Evolutionary conservation across 2,888 invertebrate species (phyloP).

Genomic region (Dysmachus trigonus): DNA sequence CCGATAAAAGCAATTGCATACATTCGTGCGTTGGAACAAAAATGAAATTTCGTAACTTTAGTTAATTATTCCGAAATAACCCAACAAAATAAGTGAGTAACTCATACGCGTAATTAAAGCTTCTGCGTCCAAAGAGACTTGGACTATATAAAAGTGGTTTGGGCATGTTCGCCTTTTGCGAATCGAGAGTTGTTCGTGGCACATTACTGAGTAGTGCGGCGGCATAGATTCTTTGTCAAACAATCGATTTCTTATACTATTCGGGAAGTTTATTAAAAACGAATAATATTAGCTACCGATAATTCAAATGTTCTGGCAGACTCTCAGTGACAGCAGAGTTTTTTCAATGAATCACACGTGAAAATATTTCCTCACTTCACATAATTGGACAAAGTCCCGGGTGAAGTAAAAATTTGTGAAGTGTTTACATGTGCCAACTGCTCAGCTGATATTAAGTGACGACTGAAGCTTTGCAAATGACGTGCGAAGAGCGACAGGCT

Average conservation of each 20-base stretch:
- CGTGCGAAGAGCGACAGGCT: not conserved
- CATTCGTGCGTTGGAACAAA: not conserved
- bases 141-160: not conserved
- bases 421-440: not conserved
- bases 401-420: not conserved
- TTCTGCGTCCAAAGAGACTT: not conserved
- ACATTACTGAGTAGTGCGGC: not conserved
- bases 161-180: not conserved
- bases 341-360: not conserved
- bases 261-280: not conserved
- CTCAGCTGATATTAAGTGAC: not conserved
- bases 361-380: not conserved
- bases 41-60: not conserved
- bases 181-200: not conserved
- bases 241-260: not conserved
- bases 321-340: not conserved
- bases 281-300: not conserved
- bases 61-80: not conserved
- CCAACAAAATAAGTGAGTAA: not conserved
- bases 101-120: not conserved
- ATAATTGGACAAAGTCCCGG: not conserved
- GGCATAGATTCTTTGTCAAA: not conserved
- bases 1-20: not conserved
- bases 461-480: not conserved
- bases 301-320: not conserved